These are phyloP conservation scores for Microcebus tavaratra DNA, from an alignment of 2,113 vertebrate genomes.

Conservation along the genomic window DNA sequence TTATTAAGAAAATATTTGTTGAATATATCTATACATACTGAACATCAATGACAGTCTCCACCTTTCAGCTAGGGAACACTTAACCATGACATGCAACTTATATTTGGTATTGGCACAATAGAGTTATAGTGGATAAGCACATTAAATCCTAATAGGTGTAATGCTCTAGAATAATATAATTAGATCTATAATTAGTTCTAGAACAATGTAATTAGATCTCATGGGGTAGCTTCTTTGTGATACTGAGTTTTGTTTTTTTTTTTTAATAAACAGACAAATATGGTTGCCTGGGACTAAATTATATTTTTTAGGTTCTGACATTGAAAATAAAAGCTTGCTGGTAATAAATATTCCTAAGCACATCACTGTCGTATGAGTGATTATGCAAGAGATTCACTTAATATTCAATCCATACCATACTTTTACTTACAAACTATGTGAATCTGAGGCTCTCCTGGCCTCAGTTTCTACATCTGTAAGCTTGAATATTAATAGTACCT, in stretches of 20 bases:
- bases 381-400: neutral
- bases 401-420: neutral
- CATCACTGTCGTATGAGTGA: neutral
- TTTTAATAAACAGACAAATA: neutral
- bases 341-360: neutral
- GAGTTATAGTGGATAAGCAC: neutral
- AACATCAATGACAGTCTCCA: neutral
- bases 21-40: neutral
- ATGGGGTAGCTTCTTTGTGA: neutral
- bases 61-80: neutral
- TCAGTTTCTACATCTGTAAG: neutral
- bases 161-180: slow-evolving; percentile 6
- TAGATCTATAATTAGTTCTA: neutral
- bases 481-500: neutral
- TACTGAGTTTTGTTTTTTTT: too few relatives aligned
- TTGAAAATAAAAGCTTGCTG: neutral
- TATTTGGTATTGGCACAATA: neutral
- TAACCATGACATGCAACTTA: neutral
- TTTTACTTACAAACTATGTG: neutral
- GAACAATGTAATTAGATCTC: slow-evolving; percentile 41
- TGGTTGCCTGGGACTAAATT: neutral
- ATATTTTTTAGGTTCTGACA: slow-evolving; percentile 22
- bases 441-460: neutral
- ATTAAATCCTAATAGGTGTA: slow-evolving; percentile 7
- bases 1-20: slow-evolving; percentile 17